Conservation (phyloP, 2,113 vertebrate genomes). For the Penelope pileata region DNA sequence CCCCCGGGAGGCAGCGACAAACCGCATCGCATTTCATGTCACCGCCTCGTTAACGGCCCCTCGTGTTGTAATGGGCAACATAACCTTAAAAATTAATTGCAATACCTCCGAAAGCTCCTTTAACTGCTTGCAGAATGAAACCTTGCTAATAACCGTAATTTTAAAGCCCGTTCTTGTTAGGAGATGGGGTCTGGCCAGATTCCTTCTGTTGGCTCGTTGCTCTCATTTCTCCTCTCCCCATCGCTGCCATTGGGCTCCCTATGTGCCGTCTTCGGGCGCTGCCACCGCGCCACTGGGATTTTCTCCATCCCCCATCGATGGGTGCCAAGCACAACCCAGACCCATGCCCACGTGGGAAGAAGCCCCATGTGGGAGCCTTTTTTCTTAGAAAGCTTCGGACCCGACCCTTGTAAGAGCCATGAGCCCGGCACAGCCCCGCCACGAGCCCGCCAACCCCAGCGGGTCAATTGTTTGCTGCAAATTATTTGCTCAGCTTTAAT, state of each 20-base stretch:
- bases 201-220: not conserved
- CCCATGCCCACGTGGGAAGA: no score
- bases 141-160: not conserved
- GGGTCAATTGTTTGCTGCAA: constrained; percentile 43
- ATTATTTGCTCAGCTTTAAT: constrained; percentile 70
- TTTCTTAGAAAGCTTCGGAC: not conserved
- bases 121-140: constrained; percentile 28
- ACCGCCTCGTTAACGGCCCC: not conserved
- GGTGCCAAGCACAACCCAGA: rapidly evolving
- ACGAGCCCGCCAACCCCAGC: not conserved
- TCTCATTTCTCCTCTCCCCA: not conserved
- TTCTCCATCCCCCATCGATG: rapidly evolving
- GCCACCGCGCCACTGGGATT: not conserved
- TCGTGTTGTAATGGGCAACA: not conserved
- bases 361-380: rapidly evolving
- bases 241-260: rapidly evolving
- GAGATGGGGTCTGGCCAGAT: not conserved
- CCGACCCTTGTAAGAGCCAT: rapidly evolving
- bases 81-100: constrained; percentile 44
- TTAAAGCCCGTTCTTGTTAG: not conserved
- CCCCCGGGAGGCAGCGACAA: not conserved
- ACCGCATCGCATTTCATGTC: not conserved
- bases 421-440: not conserved
- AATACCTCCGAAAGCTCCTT: not conserved
- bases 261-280: rapidly evolving